Base-by-base conservation (phyloP, 53 echinoderm and acorn worm species). In the Luidia sarsii region DNA sequence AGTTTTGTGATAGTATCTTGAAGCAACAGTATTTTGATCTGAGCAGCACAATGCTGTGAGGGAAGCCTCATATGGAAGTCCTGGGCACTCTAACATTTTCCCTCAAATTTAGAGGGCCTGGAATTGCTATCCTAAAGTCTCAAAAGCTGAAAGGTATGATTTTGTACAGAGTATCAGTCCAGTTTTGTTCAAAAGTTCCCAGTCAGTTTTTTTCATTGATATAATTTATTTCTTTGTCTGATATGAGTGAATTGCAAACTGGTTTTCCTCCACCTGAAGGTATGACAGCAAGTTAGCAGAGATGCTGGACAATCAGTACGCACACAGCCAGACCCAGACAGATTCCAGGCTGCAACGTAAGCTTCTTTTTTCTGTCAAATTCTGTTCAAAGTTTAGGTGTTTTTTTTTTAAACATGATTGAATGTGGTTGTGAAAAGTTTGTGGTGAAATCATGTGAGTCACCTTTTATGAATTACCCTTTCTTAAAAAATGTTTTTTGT, bases 291-390 rank as follows among this genome's bases (percentile, higher is more conserved):
- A 92, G 67, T 81, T 95, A 32, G 85, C 82, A 21, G 93, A 95
- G 75, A 45, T 93, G 69, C 48, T 95, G 45, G 96, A 93, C 50
- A 83, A 81, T 37, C 96, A 89, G 25, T 93, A 85, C 50, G 80
- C 79, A 65, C 82, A 85, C 64, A 83, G 87, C 56, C 92, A 92
- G 75, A 60, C 90, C 18, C 93, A 88, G 84, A 88, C 93, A 86
- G 96, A 95, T 62, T 80, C 92, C 29, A 86, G 92, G 75, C 70
- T 95, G 23, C 96, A 95, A 39, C 79, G 95, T 95, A 65, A 86
- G 94, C 53, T n/a, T n/a, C n/a, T n/a, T n/a, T n/a, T n/a, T n/a
- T n/a, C n/a, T n/a, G n/a, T n/a, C n/a, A n/a, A n/a, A n/a, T n/a
- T n/a, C n/a, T n/a, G n/a, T 29, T 57, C 16, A 27, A 29, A 27